Conservation (phyloP, 2,888 invertebrate species). For the Caenorhabditis becei region DNA sequence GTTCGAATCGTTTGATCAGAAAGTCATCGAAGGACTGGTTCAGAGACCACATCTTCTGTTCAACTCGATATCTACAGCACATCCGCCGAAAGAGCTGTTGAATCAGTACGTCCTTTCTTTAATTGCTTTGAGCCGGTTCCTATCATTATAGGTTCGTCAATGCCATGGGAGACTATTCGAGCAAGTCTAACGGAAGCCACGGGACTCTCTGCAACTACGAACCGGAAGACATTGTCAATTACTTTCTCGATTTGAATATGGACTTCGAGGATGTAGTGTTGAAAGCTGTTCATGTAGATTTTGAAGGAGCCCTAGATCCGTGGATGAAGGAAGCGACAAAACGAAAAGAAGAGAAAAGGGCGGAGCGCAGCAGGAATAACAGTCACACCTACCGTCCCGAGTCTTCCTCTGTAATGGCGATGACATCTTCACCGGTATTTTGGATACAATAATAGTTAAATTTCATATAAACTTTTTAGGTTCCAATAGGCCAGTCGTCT, state of each 20-base stretch:
- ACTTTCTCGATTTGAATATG: constrained; percentile 22
- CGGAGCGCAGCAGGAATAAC: constrained; percentile 8
- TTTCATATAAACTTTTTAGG: background rate
- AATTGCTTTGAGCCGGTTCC: no score
- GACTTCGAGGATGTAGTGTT: constrained; percentile 35
- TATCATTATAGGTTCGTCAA: constrained; percentile 10
- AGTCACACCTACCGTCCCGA: constrained; percentile 11
- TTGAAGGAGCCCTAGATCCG: background rate
- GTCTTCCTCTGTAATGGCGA: background rate
- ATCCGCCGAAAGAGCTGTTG: constrained; percentile 21
- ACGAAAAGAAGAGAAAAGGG: constrained; percentile 7
- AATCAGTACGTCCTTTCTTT: background rate
- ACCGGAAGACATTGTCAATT: background rate
- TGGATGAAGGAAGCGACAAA: constrained; percentile 13
- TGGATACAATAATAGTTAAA: background rate
- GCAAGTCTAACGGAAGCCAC: background rate
- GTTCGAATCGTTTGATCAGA: constrained; percentile 8
- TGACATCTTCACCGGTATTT: constrained; percentile 22
- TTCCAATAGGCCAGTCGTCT: constrained; percentile 15
- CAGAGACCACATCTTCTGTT: constrained; percentile 15
- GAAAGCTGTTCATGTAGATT: background rate
- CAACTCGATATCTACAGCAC: constrained; percentile 8
- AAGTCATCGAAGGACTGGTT: constrained; percentile 18
- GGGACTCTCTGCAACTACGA: background rate
- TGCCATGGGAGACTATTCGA: background rate